Evolutionary conservation across 2,113 vertebrate species (phyloP), one percentile per base, ranked within the genome.

Genomic region (Osmerus eperlanus): DNA sequence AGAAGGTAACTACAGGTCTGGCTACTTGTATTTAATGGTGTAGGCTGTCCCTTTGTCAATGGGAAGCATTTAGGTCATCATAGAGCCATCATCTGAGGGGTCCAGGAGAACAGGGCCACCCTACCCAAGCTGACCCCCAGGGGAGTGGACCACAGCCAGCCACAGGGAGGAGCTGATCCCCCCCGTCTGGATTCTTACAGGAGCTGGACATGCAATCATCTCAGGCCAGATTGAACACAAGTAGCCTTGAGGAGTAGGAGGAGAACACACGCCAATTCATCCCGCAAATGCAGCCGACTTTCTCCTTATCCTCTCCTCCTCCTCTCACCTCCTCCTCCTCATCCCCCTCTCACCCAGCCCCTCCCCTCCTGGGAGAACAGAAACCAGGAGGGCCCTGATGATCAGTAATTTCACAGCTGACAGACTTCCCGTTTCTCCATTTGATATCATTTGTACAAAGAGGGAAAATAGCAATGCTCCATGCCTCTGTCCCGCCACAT

Each of bases 391-490:
- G 78, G 81, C 81, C 76, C 78, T 86, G 87, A 89, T 93, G 87
- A 93, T 87, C 87, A 87, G 88, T 90, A 91, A 95, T 95, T 94
- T 95, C 91, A 92, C 89, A 94, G 89, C 21, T 86, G 88, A 85
- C 61, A 90, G 89, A 84, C 68, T 92, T 87, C 71, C 84, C 82
- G 90, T 77, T 91, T 83, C 80, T 80, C 84, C 78, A 79, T 88
- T 90, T 89, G 78, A 88, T 89, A 89, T 85, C 85, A 87, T 91
- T 94, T 89, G 89, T 90, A 74, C 86, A 84, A 80, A 72, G 68
- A 79, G 71, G 65, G 81, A 80, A 81, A 79, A 81, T 78, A 77
- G 87, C 70, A 78, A 87, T 78, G 78, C 83, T 84, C 79, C 62
- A 71, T 65, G 59, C 84, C 68, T 69, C 74, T 80, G 77, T 60